Evolutionary conservation across 2,888 invertebrate genomes (phyloP), one percentile per base, ranked within the genome.

Genomic region (Ophioninae sp.): DNA sequence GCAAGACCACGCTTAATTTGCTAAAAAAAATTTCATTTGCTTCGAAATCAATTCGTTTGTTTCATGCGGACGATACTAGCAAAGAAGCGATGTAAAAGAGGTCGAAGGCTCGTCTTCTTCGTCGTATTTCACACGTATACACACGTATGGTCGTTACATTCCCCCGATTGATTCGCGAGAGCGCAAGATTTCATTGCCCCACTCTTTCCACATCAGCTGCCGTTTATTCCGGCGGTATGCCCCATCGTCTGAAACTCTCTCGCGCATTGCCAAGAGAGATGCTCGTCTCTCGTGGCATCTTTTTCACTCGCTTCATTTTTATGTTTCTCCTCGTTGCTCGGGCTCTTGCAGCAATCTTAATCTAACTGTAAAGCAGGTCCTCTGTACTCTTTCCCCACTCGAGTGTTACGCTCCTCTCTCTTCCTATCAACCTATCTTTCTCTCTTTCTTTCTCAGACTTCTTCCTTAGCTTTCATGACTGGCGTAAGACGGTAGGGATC

Each of bases 311-410:
- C 56, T 39, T 72, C 50, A n/a, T 68, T 80, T 74, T 81, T 76
- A 57, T 70, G 57, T 65, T 81, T 70, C 67, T 85, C 74, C 85
- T 77, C 74, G 59, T 70, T 65, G 61, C 65, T 69, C 79, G 37
- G 65, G 30, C 84, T 85, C 73, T 73, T 79, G 73, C 79, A 68
- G 79, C 80, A 75, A 85, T 87, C 83, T 84, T 68, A 84, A 84
- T 41, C 75, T 89, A 89, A 89, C 89, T 89, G 89, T 89, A 89
- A 88, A 89, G 75, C 69, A 68, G 81, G 59, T 87, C 86, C 78
- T 76, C 85, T 67, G 61, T 23, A 17, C 75, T 64, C 59, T 59
- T 64, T 67, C 82, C 77, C 69, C 81, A 56, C 69, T 75, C 67
- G 67, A 39, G 57, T 30, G 13, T 73, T 23, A 20, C 5, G 13